Evolutionary conservation across 2,797 vertebrate genomes (phyloP).

Genomic region (Buphagus erythrorhynchus): DNA sequence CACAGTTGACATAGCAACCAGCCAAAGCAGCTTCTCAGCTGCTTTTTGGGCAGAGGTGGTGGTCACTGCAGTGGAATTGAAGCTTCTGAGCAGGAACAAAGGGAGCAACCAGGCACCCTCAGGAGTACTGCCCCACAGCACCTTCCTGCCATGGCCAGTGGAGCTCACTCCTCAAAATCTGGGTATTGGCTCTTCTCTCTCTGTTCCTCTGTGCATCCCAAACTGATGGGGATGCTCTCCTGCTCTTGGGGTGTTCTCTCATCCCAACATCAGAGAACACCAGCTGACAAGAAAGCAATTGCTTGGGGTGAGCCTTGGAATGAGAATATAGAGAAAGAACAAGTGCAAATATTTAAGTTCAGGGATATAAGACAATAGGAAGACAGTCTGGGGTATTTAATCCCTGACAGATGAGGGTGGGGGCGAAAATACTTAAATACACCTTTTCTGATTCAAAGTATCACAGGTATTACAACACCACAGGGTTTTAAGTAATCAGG

Average conservation of each 20-base stretch:
- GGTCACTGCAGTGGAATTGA: neutral
- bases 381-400: neutral
- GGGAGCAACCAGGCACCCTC: neutral
- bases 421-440: neutral
- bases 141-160: rapidly evolving
- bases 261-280: neutral
- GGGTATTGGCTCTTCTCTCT: neutral
- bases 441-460: neutral
- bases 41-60: neutral
- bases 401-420: neutral
- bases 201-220: neutral
- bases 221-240: neutral
- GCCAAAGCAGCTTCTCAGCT: neutral
- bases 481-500: neutral
- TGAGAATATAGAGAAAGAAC: rapidly evolving
- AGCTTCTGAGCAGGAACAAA: neutral
- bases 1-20: slow-evolving; percentile 59
- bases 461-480: neutral
- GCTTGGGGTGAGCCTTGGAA: neutral
- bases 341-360: neutral
- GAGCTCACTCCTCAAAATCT: neutral
- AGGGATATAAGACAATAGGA: neutral
- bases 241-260: neutral
- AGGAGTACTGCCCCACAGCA: neutral
- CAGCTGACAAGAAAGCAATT: neutral